phyloP scores from a whole-genome alignment of 2,888 invertebrate species.

The Coelogynopora nodosa region DNA sequence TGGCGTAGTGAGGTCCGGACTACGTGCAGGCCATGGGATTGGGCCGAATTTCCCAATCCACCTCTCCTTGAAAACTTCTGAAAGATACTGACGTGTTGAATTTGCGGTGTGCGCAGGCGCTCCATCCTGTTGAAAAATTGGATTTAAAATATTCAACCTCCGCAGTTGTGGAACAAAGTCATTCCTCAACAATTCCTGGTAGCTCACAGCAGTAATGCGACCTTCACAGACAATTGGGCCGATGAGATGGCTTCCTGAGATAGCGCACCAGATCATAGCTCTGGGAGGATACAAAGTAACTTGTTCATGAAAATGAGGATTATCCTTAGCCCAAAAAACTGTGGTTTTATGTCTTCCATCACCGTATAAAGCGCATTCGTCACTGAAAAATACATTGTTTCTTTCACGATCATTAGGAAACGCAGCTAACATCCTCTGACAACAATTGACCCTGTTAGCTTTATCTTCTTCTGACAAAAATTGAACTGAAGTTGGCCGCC shows the following conservation, averaged over 20 bases:
- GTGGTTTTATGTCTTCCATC: background rate
- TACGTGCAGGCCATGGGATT: conserved; percentile 14
- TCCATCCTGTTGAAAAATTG: conserved; percentile 3
- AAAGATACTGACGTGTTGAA: background rate
- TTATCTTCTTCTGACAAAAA: background rate
- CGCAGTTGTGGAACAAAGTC: background rate
- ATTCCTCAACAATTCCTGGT: background rate
- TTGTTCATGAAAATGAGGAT: background rate
- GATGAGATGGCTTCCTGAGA: background rate
- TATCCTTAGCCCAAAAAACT: background rate
- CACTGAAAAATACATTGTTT: background rate
- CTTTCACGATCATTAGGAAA: background rate
- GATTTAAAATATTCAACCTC: background rate
- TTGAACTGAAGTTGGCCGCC: background rate
- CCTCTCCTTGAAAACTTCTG: conserved; percentile 11
- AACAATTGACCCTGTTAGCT: background rate
- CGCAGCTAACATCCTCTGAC: background rate
- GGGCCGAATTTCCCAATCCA: background rate
- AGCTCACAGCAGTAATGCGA: background rate
- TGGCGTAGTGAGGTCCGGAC: conserved; percentile 14
- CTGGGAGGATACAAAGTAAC: background rate
- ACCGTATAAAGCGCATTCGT: background rate
- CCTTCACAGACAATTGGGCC: background rate
- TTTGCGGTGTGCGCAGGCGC: conserved; percentile 29
- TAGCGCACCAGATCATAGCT: background rate